A percentile compares a stretch with the other conserved stretches of the same genome.
Evolutionary conservation across 1,140 invertebrate genomes (phyloP).

Genomic region (Psilanteris sp.): DNA sequence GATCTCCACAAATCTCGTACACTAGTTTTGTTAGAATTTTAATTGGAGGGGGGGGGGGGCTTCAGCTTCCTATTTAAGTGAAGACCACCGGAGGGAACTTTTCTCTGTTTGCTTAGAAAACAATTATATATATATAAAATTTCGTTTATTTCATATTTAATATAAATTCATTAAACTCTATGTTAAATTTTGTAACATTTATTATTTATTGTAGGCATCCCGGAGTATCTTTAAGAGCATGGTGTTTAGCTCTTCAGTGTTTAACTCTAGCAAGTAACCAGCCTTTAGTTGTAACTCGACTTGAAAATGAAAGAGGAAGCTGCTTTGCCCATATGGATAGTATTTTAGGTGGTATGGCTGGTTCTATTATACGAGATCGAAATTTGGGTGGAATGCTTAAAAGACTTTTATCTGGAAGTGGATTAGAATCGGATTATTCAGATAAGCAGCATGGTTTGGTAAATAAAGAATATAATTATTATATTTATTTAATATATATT

Average conservation of each 20-base stretch:
- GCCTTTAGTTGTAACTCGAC: conserved; percentile 60
- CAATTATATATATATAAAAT: too few relatives aligned
- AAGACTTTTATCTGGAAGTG: conserved; percentile 85
- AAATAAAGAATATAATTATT: conserved; percentile 63
- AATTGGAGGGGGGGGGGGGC: too few relatives aligned
- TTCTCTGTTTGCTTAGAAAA: too few relatives aligned
- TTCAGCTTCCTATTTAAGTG: too few relatives aligned
- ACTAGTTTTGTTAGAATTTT: too few relatives aligned
- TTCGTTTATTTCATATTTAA: too few relatives aligned
- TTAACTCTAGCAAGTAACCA: conserved; percentile 82
- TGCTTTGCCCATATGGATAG: conserved; percentile 71
- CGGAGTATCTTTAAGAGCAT: conserved; percentile 84
- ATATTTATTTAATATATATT: conserved; percentile 1
- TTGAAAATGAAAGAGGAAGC: conserved; percentile 68
- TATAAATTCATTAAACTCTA: too few relatives aligned
- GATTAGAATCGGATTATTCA: conserved; percentile 78
- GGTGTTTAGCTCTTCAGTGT: conserved; percentile 86
- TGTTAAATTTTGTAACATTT: too few relatives aligned
- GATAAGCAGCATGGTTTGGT: conserved; percentile 81
- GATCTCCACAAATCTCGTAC: too few relatives aligned
- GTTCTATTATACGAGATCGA: conserved; percentile 84
- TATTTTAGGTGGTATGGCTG: conserved; percentile 80
- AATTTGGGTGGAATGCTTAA: conserved; percentile 87
- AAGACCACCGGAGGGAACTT: too few relatives aligned
- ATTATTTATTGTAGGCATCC: conserved; percentile 78